Evolutionary conservation across 1,140 invertebrate species (phyloP).

Genomic region (Bathynomus jamesi): DNA sequence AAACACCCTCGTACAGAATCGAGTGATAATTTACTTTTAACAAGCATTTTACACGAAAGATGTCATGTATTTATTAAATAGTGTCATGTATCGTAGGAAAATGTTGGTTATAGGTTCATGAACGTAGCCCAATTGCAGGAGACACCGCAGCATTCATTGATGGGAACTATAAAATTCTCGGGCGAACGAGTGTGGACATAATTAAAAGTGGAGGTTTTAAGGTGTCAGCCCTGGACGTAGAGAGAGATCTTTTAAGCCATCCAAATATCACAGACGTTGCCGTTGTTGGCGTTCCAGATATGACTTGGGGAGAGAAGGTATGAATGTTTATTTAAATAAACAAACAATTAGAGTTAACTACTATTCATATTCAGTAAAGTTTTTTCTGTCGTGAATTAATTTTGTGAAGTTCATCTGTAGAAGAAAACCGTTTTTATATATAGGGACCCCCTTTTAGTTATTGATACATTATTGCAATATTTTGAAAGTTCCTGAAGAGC

Average conservation of each 20-base stretch:
- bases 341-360: background rate
- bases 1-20: no score
- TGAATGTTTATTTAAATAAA: background rate
- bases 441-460: background rate
- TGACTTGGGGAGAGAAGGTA: slow-evolving; percentile 69
- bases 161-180: slow-evolving; percentile 68
- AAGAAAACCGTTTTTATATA: background rate
- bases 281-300: slow-evolving; percentile 68
- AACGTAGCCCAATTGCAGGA: slow-evolving; percentile 42
- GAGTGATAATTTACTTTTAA: no score
- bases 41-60: no score
- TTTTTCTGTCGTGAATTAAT: background rate
- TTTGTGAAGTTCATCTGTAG: background rate
- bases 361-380: background rate
- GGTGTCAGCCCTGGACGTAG: slow-evolving; percentile 74
- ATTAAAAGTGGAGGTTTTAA: slow-evolving; percentile 86
- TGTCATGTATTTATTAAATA: no score
- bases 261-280: slow-evolving; percentile 64
- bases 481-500: no score
- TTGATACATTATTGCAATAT: no score
- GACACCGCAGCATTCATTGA: slow-evolving; percentile 58
- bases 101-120: no score
- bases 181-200: slow-evolving; percentile 75
- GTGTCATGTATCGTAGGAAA: no score
- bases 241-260: slow-evolving; percentile 68